These are phyloP conservation scores for Benitochromis conjunctus DNA, from an alignment of 2,113 vertebrate genomes.

Conservation along the genomic window DNA sequence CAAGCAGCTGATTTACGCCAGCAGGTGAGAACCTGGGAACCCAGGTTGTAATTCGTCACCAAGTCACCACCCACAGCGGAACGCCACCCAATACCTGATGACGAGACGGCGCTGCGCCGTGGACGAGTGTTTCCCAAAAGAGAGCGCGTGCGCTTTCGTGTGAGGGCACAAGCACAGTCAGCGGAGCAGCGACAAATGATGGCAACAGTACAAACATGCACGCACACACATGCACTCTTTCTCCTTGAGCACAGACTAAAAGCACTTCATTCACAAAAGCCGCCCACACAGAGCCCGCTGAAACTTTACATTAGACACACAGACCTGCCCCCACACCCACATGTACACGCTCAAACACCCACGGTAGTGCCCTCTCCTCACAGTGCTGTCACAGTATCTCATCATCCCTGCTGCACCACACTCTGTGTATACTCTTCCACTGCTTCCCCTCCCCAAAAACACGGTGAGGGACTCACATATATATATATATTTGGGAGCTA, in stretches of 20 bases:
- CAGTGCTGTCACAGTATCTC: conserved; percentile 24
- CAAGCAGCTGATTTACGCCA: conserved; percentile 24
- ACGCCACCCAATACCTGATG: conserved; percentile 8
- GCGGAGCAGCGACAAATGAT: not conserved
- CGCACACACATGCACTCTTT: not conserved
- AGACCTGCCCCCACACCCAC: conserved; percentile 42
- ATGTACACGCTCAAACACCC: not conserved
- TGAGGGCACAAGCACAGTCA: not conserved
- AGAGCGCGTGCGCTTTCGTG: conserved; percentile 4
- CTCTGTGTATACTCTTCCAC: not conserved
- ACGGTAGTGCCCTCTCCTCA: not conserved
- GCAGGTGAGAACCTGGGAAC: not conserved
- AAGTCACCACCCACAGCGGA: conserved; percentile 30
- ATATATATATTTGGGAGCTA: not conserved
- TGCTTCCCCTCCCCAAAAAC: not conserved
- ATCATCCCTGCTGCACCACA: conserved; percentile 16
- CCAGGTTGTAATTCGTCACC: conserved; percentile 42
- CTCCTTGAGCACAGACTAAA: not conserved
- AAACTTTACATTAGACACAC: conserved; percentile 49
- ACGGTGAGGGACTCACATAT: not conserved
- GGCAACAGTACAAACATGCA: not conserved
- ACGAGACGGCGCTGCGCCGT: not conserved
- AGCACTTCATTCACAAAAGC: conserved; percentile 43
- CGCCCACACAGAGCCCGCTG: conserved; percentile 34
- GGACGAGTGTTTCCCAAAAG: conserved; percentile 44